A percentile compares a stretch with the other conserved stretches of the same genome.
These are phyloP conservation scores for Platalea minor DNA, from an alignment of 2,797 vertebrate genomes.

Conservation along the genomic window DNA sequence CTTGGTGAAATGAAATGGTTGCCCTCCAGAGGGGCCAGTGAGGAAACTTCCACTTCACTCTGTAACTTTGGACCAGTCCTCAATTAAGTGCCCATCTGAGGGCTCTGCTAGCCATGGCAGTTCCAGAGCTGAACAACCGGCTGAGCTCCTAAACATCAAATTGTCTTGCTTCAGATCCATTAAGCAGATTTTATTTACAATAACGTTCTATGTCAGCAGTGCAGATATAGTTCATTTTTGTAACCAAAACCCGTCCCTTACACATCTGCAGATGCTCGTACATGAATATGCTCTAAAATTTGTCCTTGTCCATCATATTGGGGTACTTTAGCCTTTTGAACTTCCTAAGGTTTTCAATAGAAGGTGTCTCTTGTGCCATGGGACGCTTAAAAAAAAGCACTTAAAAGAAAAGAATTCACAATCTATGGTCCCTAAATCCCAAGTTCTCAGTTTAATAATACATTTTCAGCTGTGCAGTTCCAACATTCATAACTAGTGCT, in stretches of 20 bases:
- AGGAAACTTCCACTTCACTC: not conserved
- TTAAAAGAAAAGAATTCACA: not conserved
- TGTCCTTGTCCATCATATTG: not conserved
- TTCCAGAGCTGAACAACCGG: not conserved
- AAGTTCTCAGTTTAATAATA: conserved; percentile 58
- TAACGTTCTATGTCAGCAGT: not conserved
- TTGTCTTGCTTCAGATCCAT: not conserved
- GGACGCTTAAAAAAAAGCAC: not conserved
- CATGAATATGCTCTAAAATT: not conserved
- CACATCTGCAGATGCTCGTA: not conserved
- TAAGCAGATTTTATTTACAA: not conserved
- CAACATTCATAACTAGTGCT: conserved; percentile 52
- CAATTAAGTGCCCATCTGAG: accelerated
- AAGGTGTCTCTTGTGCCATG: not conserved
- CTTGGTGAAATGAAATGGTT: not conserved
- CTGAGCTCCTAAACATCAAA: not conserved
- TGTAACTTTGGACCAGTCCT: not conserved
- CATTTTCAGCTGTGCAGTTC: conserved; percentile 56
- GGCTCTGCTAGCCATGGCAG: not conserved
- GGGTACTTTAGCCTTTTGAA: not conserved
- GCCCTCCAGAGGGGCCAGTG: accelerated
- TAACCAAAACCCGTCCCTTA: not conserved
- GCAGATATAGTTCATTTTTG: not conserved
- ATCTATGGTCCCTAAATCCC: conserved; percentile 21
- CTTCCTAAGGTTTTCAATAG: not conserved